A percentile compares a stretch with the other conserved stretches of the same genome.
phyloP scores from a whole-genome alignment of 1,140 invertebrate species.

The Hyles vespertilio region DNA sequence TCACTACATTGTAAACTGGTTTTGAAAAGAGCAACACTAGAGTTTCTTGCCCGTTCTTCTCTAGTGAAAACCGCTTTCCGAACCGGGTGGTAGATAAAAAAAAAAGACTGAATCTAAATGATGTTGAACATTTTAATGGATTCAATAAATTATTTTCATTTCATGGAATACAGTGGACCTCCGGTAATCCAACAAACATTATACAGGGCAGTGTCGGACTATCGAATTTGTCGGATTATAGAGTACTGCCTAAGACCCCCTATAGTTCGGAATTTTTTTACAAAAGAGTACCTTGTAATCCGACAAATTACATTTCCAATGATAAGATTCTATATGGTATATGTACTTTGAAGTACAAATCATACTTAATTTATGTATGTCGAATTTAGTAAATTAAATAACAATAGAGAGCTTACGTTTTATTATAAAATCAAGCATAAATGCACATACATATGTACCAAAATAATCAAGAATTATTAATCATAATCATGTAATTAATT shows the following conservation, averaged over 20 bases:
- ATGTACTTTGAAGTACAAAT: conserved; percentile 21
- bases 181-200: no score
- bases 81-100: no score
- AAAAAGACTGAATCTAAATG: no score
- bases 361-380: conserved; percentile 20
- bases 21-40: no score
- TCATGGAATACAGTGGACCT: no score
- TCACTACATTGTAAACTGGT: no score
- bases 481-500: conserved; percentile 17
- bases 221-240: no score
- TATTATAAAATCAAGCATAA: conserved; percentile 24
- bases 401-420: conserved; percentile 31
- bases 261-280: conserved; percentile 2
- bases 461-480: conserved; percentile 31
- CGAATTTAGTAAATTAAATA: conserved; percentile 23
- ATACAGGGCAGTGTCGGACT: no score
- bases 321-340: conserved; percentile 15
- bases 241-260: neutral
- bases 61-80: no score
- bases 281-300: conserved; percentile 13
- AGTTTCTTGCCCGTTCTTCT: no score
- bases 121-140: no score
- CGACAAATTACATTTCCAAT: conserved; percentile 13
- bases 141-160: no score
- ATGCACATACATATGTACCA: conserved; percentile 25